Base-by-base conservation (phyloP, 2,888 invertebrate species). In the Papilio elwesi region DNA sequence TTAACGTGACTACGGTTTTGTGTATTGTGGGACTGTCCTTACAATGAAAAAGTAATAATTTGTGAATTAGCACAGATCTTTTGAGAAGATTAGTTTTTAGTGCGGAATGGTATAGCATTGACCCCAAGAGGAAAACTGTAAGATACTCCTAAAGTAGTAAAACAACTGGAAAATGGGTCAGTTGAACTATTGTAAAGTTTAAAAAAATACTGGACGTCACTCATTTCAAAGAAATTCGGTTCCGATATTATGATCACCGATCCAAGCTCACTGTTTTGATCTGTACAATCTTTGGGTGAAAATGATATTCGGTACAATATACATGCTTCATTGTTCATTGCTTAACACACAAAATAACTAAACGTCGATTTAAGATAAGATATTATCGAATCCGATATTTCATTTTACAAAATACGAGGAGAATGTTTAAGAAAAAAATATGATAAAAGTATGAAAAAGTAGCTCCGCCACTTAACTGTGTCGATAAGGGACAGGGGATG, bases 391-490 rank as follows among this genome's bases (percentile, higher is more conserved):
- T 48, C 47, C 52, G 53, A 51, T 62, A 74, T 67, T 70, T 49
- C 63, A 47, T 62, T 71, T 67, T 62, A 51, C 59, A 59, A 67
- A 55, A 43, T 57, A 59, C 15, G 43, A 13, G n/a, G 49, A 48
- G 8, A 15, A 67, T 64, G 64, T 51, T n/a, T 36, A 36, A 68
- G 59, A 59, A 68, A 72, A 63, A 26, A n/a, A 48, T 52, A 57
- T 52, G 68, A 49, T 71, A 68, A 67, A 68, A 38, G 52, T 62
- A 63, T 55, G 62, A 72, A 74, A 78, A 78, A 79, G 78, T 79
- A 80, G 79, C 75, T 67, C 66, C 55, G 76, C 80, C 82, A 84
- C 82, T 84, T 84, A 81, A 76, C 75, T 73, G 65, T 71, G 76
- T 72, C 76, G 83, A 81, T 81, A 80, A 80, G 75, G 71, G 62